Evolutionary conservation across 2,888 invertebrate genomes (phyloP).

Genomic region (Ischnus inquisitorius): DNA sequence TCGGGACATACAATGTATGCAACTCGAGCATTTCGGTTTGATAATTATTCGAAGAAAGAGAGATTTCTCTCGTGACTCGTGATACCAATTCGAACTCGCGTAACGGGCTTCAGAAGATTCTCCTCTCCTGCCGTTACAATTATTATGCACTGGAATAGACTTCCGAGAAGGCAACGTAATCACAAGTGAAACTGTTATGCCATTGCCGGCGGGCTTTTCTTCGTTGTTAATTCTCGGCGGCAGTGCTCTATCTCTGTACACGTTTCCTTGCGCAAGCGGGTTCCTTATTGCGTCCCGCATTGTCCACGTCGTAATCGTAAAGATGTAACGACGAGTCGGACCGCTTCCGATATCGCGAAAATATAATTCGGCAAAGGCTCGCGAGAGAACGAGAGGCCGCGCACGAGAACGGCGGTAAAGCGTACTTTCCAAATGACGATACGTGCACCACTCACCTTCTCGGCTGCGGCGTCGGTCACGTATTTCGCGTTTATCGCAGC

Average conservation of each 20-base stretch:
- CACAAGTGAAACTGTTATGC: conserved; percentile 66
- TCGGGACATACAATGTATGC: neutral
- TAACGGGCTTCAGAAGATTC: conserved; percentile 15
- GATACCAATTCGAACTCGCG: conserved; percentile 36
- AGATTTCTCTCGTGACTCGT: conserved; percentile 30
- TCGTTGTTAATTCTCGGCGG: conserved; percentile 55
- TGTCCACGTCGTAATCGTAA: conserved; percentile 54
- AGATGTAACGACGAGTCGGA: conserved; percentile 37
- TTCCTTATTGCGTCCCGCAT: conserved; percentile 69
- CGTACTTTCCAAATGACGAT: conserved; percentile 4
- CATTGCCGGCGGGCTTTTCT: conserved; percentile 51
- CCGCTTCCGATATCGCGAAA: conserved; percentile 36
- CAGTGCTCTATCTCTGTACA: conserved; percentile 41
- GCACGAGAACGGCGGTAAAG: neutral
- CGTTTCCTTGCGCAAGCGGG: conserved; percentile 41
- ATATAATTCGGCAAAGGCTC: conserved; percentile 4
- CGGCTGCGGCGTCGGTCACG: conserved; percentile 70
- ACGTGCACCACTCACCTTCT: conserved; percentile 69
- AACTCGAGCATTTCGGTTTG: neutral
- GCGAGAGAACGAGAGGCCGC: neutral
- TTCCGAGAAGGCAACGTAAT: conserved; percentile 54
- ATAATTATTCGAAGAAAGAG: conserved; percentile 9
- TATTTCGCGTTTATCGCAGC: conserved; percentile 77
- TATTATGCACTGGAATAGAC: conserved; percentile 53
- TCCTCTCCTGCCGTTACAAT: conserved; percentile 38